Base-by-base conservation (phyloP, 2,113 vertebrate genomes). In the Plestiodon gilberti region DNA sequence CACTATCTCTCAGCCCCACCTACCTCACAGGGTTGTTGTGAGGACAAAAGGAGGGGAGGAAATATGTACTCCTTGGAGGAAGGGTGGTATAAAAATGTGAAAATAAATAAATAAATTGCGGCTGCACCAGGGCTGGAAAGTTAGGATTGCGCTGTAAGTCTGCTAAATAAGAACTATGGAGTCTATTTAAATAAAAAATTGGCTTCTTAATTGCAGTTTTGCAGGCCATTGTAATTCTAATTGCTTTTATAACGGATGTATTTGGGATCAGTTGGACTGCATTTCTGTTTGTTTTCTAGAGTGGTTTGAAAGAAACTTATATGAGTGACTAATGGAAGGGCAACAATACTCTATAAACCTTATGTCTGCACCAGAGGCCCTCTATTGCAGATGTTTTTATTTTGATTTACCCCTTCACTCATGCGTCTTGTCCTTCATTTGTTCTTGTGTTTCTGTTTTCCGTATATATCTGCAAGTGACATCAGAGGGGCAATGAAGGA, bases 141-240 rank as follows among this genome's bases (percentile, higher is more conserved):
- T n/a, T n/a, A n/a, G n/a, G n/a, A n/a, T n/a, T n/a, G n/a, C n/a
- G n/a, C n/a, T n/a, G n/a, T 18, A 35, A 84, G 84, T n/a, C 33
- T 0, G 43, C 52, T 64, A 89, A 90, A 80, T 61, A 14, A 64
- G 91, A 90, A 61, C 43, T n/a, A 28, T 5, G 25, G 18, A 28
- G 23, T 77, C 65, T 64, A 4, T 59, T 78, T 87, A 7, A 43
- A 4, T 82, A n/a, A 70, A 33, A 73, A 38, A 67, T 55, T 77
- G 43, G 69, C 14, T 22, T 62, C 35, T 84, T 91, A 85, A 40
- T 75, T 93, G 91, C 8, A 35, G 3, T 90, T 93, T 74, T 89
- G 48, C 38, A 61, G 43, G 4, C 82, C 28, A 73, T 87, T 88
- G 82, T 86, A 59, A 83, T 62, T 83, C 3, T 69, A 11, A 22